Base-by-base conservation (phyloP, 2,888 invertebrate genomes). In the Himalopsyche kuldschensis region DNA sequence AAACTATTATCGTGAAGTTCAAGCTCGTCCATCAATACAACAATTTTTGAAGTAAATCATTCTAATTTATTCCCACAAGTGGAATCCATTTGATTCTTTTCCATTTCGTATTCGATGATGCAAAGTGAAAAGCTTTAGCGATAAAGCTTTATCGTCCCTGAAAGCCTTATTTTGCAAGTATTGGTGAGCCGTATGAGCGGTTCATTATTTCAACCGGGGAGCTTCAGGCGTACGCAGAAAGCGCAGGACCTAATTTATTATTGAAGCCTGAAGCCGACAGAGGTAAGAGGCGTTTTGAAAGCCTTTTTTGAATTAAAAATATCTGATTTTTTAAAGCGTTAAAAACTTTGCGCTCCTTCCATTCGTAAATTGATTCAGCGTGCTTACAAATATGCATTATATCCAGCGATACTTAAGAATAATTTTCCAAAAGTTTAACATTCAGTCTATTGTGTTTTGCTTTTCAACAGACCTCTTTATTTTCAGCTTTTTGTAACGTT, bases 131-230 rank as follows among this genome's bases (percentile, higher is more conserved):
- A 69, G 69, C 69, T 69, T 69, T 69, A 69, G 69, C 69, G 30
- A 69, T 69, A 69, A 69, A 27, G 69, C 69, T 69, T 69, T 69
- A 69, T 69, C 69, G 69, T 69, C 27, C 69, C 69, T 69, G 30
- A 69, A 69, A 69, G 69, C 69, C 69, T 69, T 69, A 30, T 30
- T 69, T 30, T 27, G 5, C 69, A 27, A 69, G 69, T 69, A 30
- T 27, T 69, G 69, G 69, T 69, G 27, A 15, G 32, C 80, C 27
- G 69, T 63, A 80, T 47, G 78, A 35, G 80, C 81, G 81, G 20
- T 75, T 82, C 81, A 82, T 82, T 82, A 82, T 82, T 82, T 82
- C 81, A 47, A 35, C 55, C 63, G 35, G 48, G 77, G 24, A 63
- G 77, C 81, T 48, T 80, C 46, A 41, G 41, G 75, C 80, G 35